Conservation (phyloP, 92 coral and sea anemone genomes). For the Palythoa caribaeorum region DNA sequence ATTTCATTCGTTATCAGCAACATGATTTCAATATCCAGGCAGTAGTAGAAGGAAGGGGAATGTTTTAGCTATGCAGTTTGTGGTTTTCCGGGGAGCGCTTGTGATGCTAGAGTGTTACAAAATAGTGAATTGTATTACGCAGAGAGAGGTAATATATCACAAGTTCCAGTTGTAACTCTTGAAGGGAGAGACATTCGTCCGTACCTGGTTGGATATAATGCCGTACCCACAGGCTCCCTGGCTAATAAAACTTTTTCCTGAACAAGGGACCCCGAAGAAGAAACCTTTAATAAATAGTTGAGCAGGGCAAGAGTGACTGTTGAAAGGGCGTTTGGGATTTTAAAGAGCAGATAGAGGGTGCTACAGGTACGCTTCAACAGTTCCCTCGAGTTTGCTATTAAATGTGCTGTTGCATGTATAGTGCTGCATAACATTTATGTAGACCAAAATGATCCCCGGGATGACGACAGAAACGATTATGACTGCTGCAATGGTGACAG, state of each 20-base stretch:
- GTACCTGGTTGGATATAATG: slow-evolving; percentile 67
- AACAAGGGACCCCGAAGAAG: slow-evolving; percentile 54
- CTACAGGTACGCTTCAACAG: slow-evolving; percentile 56
- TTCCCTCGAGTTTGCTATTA: slow-evolving; percentile 60
- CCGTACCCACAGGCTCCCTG: slow-evolving; percentile 59
- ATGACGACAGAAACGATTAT: slow-evolving; percentile 60
- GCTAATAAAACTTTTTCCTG: slow-evolving; percentile 13
- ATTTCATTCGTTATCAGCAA: slow-evolving; percentile 57
- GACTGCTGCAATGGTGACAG: slow-evolving; percentile 48
- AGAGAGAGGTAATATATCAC: background rate
- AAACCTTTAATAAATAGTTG: slow-evolving; percentile 54
- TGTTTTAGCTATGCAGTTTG: slow-evolving; percentile 56
- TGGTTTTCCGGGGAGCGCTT: slow-evolving; percentile 63
- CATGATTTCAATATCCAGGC: slow-evolving; percentile 55
- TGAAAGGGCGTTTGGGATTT: slow-evolving; percentile 56
- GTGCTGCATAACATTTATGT: slow-evolving; percentile 63
- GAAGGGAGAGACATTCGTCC: slow-evolving; percentile 63
- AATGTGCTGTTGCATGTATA: slow-evolving; percentile 52
- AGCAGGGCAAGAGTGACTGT: slow-evolving; percentile 65
- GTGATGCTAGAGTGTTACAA: slow-evolving; percentile 59
- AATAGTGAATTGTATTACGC: slow-evolving; percentile 62
- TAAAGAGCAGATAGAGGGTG: slow-evolving; percentile 53
- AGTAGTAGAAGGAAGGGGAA: slow-evolving; percentile 60
- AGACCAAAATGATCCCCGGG: slow-evolving; percentile 65
- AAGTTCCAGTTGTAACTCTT: slow-evolving; percentile 58